Evolutionary conservation across 2,888 invertebrate genomes (phyloP).

Genomic region (Drosophila mimica): DNA sequence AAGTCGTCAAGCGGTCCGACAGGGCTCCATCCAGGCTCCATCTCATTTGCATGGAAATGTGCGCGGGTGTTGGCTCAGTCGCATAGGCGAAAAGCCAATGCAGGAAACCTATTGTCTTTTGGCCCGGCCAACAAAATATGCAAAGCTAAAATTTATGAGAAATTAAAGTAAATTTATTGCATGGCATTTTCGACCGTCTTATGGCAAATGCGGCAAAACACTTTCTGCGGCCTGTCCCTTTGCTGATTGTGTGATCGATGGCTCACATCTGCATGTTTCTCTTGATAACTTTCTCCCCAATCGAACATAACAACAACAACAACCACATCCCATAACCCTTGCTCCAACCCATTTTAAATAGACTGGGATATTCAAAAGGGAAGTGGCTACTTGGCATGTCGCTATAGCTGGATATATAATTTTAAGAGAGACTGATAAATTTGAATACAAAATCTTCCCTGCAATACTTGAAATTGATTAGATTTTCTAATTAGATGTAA

Average conservation of each 20-base stretch:
- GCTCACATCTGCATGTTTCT: conserved; percentile 47
- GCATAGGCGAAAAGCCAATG: conserved; percentile 34
- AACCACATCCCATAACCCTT: conserved; percentile 25
- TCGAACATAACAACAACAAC: conserved; percentile 20
- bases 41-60: conserved; percentile 79
- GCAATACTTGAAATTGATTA: not conserved
- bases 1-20: conserved; percentile 18
- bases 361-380: not conserved
- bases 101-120: conserved; percentile 72
- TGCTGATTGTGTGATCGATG: conserved; percentile 73
- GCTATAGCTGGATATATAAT: not conserved
- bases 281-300: conserved; percentile 65
- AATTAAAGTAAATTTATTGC: conserved; percentile 84
- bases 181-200: conserved; percentile 60
- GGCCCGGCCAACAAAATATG: conserved; percentile 72
- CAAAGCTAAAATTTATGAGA: conserved; percentile 83
- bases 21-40: conserved; percentile 41
- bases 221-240: conserved; percentile 55
- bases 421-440: not conserved
- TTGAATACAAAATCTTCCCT: not conserved
- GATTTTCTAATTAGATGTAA: not conserved
- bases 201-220: conserved; percentile 48
- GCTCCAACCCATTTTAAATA: conserved; percentile 13
- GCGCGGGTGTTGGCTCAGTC: conserved; percentile 78
- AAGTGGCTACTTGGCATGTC: not conserved